These are phyloP conservation scores for Galleria mellonella DNA, from an alignment of 1,140 invertebrate species.

Conservation along the genomic window DNA sequence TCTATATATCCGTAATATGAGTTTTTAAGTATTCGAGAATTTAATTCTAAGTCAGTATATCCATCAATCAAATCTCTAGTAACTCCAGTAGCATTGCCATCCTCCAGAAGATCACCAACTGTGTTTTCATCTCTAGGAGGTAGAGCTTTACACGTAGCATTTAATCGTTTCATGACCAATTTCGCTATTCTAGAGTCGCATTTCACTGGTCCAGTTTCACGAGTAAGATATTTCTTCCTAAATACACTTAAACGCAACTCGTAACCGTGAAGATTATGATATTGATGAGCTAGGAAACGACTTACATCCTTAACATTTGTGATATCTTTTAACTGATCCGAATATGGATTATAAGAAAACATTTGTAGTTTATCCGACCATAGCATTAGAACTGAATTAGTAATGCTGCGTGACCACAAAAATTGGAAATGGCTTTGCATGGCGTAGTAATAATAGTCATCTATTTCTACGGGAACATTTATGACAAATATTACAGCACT, in stretches of 20 bases:
- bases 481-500: slow-evolving; percentile 56
- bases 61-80: slow-evolving; percentile 56
- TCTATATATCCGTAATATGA: slow-evolving; percentile 62
- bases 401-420: slow-evolving; percentile 47
- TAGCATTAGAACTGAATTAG: slow-evolving; percentile 54
- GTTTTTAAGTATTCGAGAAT: slow-evolving; percentile 53
- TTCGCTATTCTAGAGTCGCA: slow-evolving; percentile 41
- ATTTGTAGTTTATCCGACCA: slow-evolving; percentile 36
- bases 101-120: slow-evolving; percentile 50
- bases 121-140: slow-evolving; percentile 49
- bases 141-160: slow-evolving; percentile 50
- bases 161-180: slow-evolving; percentile 45
- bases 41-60: slow-evolving; percentile 56
- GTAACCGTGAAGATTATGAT: slow-evolving; percentile 44
- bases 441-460: slow-evolving; percentile 44
- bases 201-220: slow-evolving; percentile 35
- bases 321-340: slow-evolving; percentile 44
- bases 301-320: slow-evolving; percentile 36
- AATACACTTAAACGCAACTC: slow-evolving; percentile 52
- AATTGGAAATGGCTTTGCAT: slow-evolving; percentile 50
- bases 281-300: slow-evolving; percentile 30
- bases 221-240: slow-evolving; percentile 39
- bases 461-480: slow-evolving; percentile 36
- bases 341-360: slow-evolving; percentile 55
- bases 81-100: slow-evolving; percentile 57